Evolutionary conservation across 2,113 vertebrate species (phyloP), one percentile per base, ranked within the genome.

Genomic region (Uria aalge): DNA sequence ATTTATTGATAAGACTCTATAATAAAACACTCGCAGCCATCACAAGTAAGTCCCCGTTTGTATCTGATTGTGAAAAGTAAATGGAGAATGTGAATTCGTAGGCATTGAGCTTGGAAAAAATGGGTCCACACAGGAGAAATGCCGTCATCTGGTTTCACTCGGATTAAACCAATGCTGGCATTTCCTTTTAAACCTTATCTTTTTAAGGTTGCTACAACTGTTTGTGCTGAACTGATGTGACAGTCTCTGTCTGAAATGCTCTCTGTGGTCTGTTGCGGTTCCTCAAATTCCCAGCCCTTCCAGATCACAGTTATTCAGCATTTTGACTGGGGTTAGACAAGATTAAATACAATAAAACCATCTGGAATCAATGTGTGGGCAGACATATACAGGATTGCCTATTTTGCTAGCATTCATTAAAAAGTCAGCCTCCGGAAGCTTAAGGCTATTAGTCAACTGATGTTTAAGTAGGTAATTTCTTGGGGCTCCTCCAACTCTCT

Each of bases 1-100:
- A 94, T 36, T 80, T 90, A 76, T 78, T 80, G 83, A 84, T 96
- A 94, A 92, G 79, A 34, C 34, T 86, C 78, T 81, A 11, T 91
- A 96, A 92, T 96, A 94, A 94, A 96, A 77, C 67, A 63, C 84
- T 90, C 17, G 5, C 67, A 74, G 64, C 68, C 40, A 5, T 87
- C 60, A 71, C 60, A 86, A 80, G 55, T 45, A 95, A 63, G 92
- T 74, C 63, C 50, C 47, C 1, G 2, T 84, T 93, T 63, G 11
- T 83, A 93, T 92, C 87, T 85, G 90, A 94, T 80, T 69, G 43
- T 64, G 41, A 96, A 89, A 63, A 48, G 48, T 57, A 93, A 74
- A 56, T 50, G 59, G 30, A 86, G 78, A 69, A 83, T 45, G 41
- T 55, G 75, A 88, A 63, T 57, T 76, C 0, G 1, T 56, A 32